Evolutionary conservation across 37 sponge, comb jelly and placozoan species (phyloP).

Genomic region (Diacarnus erythraeanus): DNA sequence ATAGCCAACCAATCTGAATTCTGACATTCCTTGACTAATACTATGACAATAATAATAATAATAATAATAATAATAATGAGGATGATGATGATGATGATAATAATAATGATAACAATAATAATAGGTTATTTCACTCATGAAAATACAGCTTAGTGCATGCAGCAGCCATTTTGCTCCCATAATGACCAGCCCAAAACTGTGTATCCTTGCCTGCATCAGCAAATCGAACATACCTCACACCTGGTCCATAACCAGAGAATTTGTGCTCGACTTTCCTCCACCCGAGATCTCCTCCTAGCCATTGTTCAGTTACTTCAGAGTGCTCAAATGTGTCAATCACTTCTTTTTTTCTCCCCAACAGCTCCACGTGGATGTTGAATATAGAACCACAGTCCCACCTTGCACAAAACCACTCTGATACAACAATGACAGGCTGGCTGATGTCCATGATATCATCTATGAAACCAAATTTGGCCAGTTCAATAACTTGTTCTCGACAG

Average conservation of each 20-base stretch:
- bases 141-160: too few species aligned
- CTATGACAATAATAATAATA: too few species aligned
- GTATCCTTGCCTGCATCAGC: slow-evolving; percentile 61
- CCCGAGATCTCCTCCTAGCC: slow-evolving; percentile 48
- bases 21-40: too few species aligned
- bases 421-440: slow-evolving; percentile 36
- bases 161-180: slow-evolving; percentile 72
- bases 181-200: slow-evolving; percentile 68
- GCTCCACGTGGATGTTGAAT: slow-evolving; percentile 33
- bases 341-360: slow-evolving; percentile 19
- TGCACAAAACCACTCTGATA: slow-evolving; percentile 61
- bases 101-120: too few species aligned
- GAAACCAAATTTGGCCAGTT: slow-evolving; percentile 19
- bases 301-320: slow-evolving; percentile 30
- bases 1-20: too few species aligned
- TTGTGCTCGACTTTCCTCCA: slow-evolving; percentile 49
- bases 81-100: too few species aligned
- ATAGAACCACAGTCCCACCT: slow-evolving; percentile 59
- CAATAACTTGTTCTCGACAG: slow-evolving; percentile 36
- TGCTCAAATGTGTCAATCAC: background rate
- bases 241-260: slow-evolving; percentile 43
- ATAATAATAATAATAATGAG: too few species aligned
- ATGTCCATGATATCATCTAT: slow-evolving; percentile 22
- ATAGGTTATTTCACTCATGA: too few species aligned
- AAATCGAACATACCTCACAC: slow-evolving; percentile 55